Percentiles rank a stretch among this genome's conserved stretches.
Evolutionary conservation across 2,888 invertebrate species (phyloP).

Genomic region (Hofmannophila pseudospretella): DNA sequence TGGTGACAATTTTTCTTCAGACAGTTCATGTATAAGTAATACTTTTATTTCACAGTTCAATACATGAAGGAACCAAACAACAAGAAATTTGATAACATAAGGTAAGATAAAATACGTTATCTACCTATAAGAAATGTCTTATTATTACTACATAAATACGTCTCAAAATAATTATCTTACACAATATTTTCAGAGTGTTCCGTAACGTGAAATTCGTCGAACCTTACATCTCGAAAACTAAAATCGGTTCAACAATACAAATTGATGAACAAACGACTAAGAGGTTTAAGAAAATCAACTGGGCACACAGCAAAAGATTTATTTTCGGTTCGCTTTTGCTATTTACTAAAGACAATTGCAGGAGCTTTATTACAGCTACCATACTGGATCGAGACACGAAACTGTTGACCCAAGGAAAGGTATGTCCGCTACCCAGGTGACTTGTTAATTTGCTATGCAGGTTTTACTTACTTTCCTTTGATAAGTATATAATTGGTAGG

Average conservation of each 20-base stretch:
- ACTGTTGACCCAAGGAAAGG: constrained; percentile 43
- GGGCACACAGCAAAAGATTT: constrained; percentile 74
- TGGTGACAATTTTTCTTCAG: too few species aligned
- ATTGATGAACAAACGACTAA: constrained; percentile 36
- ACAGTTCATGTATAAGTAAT: too few species aligned
- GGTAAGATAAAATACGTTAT: too few species aligned
- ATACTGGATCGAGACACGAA: constrained; percentile 76
- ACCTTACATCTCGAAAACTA: constrained; percentile 45
- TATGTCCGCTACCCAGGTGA: too few species aligned
- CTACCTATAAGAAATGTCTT: too few species aligned
- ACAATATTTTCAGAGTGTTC: constrained; percentile 45
- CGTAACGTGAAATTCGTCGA: constrained; percentile 54
- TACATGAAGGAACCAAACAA: neutral
- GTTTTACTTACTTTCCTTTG: too few species aligned
- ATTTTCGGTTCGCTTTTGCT: constrained; percentile 84
- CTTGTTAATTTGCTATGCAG: too few species aligned
- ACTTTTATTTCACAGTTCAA: constrained; percentile 5
- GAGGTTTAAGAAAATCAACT: constrained; percentile 48
- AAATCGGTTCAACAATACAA: constrained; percentile 49
- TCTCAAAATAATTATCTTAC: too few species aligned
- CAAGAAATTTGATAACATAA: constrained; percentile 1
- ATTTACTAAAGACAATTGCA: constrained; percentile 83
- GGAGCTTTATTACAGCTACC: constrained; percentile 81
- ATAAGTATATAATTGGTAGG: too few species aligned
- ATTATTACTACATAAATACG: too few species aligned